Evolutionary conservation across 92 coral and sea anemone genomes (phyloP), one percentile per base, ranked within the genome.

Genomic region (Metridium senile): DNA sequence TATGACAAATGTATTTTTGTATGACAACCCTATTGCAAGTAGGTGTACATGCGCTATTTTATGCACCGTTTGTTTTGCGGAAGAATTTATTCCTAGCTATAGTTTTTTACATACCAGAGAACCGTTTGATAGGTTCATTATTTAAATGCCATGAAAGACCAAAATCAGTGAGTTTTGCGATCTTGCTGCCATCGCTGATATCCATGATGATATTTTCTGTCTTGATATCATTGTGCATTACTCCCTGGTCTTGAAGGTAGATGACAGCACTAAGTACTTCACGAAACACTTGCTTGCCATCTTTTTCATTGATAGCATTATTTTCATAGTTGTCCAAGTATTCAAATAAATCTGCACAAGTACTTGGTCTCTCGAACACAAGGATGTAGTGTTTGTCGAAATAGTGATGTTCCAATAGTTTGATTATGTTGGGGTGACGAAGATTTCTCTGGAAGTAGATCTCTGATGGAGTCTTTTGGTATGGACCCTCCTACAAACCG

Each of bases 351-450:
- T 75, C 80, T 1, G 62, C 35, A 46, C 80, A 75, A 19, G 21
- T 33, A 27, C 59, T 27, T 4, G 80, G 80, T 25, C 80, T 68
- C 17, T 75, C 80, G 22, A 64, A 47, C 43, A 75, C 71, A 16
- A 75, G 80, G 17, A 75, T 71, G n/a, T 75, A 52, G 29, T 64
- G 43, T 19, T 51, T 58, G 32, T 75, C 80, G 46, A 62, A 62
- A 68, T 62, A 46, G 46, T 75, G 80, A n/a, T 75, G 62, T 21
- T 64, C 71, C 10, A 75, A 27, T 1, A 75, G 80, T 47, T 47
- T 62, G 46, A 75, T 62, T 59, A 75, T 75, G 80, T 75, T 75
- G 18, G 70, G 71, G 45, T 75, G 80, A 28, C 39, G 31, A 26
- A 62, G 47, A 18, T 75, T 65, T 9, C 46, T 56, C 46, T 75